Base-by-base conservation (phyloP, 2,113 vertebrate genomes). In the Mormoops blainvillei region DNA sequence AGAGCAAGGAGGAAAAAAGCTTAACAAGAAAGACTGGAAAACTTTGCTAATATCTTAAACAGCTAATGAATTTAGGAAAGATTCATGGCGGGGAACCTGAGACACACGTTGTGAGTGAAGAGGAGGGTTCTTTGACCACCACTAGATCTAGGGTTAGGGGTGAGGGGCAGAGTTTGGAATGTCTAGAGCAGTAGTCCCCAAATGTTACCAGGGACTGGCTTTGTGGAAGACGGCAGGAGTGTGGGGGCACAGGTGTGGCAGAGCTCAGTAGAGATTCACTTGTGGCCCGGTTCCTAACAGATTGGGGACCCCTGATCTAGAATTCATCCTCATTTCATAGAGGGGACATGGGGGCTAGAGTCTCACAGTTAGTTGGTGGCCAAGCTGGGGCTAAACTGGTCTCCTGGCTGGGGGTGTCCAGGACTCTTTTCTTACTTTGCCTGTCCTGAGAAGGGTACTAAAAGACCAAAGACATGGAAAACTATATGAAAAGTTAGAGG, bases 11-110 rank as follows among this genome's bases (percentile, higher is more conserved):
- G 36, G 7, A 10, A 1, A 10, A 83, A 52, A 77, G 31, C 13
- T 78, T 78, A 89, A 38, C 71, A 68, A 50, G 43, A 67, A 74
- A 94, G 26, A 7, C 67, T 24, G 36, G 74, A 65, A 89, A 85
- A 77, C 52, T 54, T 24, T 10, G 18, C 54, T 67, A 28, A 18
- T 67, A 56, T 48, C 54, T 93, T 65, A 65, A 48, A 80, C 33
- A n/a, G 36, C 36, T 73, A 7, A 65, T 24, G 67, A 63, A 67
- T n/a, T 56, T 18, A 56, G 24, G 50, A 33, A 89, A 90, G 54
- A 81, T 56, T 33, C 22, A 33, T n/a, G n/a, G 14, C 0, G 7
- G 28, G 3, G 6, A 4, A 50, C 41, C 50, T 70, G 43, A 90
- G 33, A 24, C n/a, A 48, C 33, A 33, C n/a, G 48, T 20, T 20